phyloP scores from a whole-genome alignment of 2,888 invertebrate species.

The Odontomyia ornata region DNA sequence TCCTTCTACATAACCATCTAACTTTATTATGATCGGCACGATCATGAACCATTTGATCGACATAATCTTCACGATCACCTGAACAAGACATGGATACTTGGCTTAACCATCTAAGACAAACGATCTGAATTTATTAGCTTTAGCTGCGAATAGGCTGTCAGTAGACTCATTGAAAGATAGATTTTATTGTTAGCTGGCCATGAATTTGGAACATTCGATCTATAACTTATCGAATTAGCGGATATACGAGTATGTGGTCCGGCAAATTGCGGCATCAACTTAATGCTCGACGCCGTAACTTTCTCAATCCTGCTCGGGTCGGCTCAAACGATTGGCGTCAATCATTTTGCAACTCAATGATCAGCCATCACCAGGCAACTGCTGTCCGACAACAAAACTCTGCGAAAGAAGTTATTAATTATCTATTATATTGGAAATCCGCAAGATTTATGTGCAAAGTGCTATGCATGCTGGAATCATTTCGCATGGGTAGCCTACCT shows the following conservation, averaged over 20 bases:
- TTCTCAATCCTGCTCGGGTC: neutral
- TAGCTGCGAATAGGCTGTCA: neutral
- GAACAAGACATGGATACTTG: neutral
- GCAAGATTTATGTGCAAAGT: constrained; percentile 30
- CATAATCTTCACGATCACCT: too few species aligned
- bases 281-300: neutral
- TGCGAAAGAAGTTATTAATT: constrained; percentile 29
- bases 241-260: neutral
- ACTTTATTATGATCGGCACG: neutral
- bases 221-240: constrained; percentile 1
- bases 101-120: neutral
- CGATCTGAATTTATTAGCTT: neutral
- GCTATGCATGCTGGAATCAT: neutral
- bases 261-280: neutral
- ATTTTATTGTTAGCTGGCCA: neutral
- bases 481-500: neutral
- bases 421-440: constrained; percentile 22
- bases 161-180: neutral
- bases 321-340: constrained; percentile 1
- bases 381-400: neutral
- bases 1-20: too few species aligned
- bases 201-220: constrained; percentile 16
- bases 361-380: neutral
- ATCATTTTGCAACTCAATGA: constrained; percentile 6
- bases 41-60: neutral